phyloP scores from a whole-genome alignment of 2,888 invertebrate species.

The Drosophila neonasuta region DNA sequence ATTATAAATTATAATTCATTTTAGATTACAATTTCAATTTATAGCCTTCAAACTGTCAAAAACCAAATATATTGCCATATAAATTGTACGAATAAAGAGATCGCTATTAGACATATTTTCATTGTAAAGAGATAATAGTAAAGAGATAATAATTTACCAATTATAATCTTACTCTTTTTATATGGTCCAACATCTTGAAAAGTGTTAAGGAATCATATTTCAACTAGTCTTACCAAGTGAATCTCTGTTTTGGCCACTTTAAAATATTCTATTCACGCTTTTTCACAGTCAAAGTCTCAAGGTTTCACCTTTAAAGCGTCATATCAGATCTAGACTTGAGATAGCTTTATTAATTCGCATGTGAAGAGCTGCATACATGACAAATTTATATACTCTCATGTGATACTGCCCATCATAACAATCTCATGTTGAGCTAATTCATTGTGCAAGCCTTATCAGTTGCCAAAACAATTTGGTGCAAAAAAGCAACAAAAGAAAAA shows the following conservation, averaged over 20 bases:
- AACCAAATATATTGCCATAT: too few relatives aligned
- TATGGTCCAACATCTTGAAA: neutral
- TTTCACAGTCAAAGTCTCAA: neutral
- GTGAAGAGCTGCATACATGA: neutral
- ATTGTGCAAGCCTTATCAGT: slow-evolving; percentile 30
- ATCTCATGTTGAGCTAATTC: neutral
- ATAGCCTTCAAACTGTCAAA: too few relatives aligned
- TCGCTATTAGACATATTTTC: too few relatives aligned
- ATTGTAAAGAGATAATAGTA: too few relatives aligned
- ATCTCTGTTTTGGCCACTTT: slow-evolving; percentile 5
- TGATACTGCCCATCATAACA: neutral
- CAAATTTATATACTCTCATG: slow-evolving; percentile 7
- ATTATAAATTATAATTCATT: too few relatives aligned
- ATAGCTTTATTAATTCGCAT: neutral
- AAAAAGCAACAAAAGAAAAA: neutral
- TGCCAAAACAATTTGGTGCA: slow-evolving; percentile 17
- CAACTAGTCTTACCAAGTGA: slow-evolving; percentile 1
- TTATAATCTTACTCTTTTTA: too few relatives aligned
- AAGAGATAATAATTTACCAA: too few relatives aligned
- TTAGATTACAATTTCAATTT: too few relatives aligned
- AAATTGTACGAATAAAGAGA: too few relatives aligned
- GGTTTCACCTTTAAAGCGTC: neutral
- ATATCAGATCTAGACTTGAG: neutral
- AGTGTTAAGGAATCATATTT: neutral
- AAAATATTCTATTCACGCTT: slow-evolving; percentile 1